A percentile compares a stretch with the other conserved stretches of the same genome.
phyloP scores from a whole-genome alignment of 2,113 vertebrate genomes.

The Hylia prasina region DNA sequence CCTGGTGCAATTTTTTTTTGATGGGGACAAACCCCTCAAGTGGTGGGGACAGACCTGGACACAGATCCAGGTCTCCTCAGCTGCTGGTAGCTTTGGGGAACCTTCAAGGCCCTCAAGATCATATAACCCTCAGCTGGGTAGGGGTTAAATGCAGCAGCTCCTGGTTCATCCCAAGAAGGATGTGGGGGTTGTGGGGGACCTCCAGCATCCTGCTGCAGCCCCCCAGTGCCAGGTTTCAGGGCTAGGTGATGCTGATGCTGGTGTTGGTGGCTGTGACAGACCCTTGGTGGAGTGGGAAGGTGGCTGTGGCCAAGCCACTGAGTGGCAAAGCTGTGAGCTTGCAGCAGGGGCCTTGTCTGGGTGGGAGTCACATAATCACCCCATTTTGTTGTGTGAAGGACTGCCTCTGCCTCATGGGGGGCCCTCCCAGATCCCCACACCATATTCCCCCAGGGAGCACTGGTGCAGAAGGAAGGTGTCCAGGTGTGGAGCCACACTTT shows the following conservation, averaged over 20 bases:
- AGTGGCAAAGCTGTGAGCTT: neutral
- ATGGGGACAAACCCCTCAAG: neutral
- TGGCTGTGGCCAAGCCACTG: neutral
- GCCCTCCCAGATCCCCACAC: no score
- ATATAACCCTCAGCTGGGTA: neutral
- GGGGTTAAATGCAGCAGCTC: neutral
- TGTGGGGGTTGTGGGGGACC: neutral
- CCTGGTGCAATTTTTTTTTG: no score
- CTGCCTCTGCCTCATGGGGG: neutral
- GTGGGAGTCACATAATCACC: no score
- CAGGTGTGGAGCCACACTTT: neutral
- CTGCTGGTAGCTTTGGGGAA: neutral
- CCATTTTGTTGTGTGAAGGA: neutral
- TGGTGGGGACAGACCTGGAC: neutral
- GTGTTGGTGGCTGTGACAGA: rapidly evolving
- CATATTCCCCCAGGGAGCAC: neutral
- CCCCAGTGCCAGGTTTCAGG: neutral
- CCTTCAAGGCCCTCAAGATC: neutral
- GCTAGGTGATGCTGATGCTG: neutral
- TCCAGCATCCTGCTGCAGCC: neutral
- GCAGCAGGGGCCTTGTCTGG: neutral
- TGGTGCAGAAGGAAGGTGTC: neutral
- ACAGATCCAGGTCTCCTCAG: neutral
- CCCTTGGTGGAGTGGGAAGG: neutral
- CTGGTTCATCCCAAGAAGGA: neutral